phyloP scores from a whole-genome alignment of 2,888 invertebrate species.

The Dusona sp. region DNA sequence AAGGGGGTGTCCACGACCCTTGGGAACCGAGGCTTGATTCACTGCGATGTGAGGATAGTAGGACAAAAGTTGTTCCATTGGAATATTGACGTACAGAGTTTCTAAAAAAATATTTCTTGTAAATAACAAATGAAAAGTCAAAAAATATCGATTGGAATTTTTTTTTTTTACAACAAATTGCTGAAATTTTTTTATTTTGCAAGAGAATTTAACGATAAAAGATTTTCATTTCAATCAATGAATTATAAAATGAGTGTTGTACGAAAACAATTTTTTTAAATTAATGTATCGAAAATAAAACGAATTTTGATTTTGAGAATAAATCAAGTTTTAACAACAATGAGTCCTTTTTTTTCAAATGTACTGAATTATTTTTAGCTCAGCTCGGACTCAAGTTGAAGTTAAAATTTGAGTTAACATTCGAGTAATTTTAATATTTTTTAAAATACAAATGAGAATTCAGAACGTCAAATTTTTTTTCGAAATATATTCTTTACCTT shows the following conservation, averaged over 20 bases:
- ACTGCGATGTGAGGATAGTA: conserved; percentile 78
- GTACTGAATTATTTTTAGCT: background rate
- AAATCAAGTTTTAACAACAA: too few relatives aligned
- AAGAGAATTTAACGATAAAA: background rate
- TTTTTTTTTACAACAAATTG: background rate
- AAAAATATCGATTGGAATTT: background rate
- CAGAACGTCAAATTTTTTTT: background rate
- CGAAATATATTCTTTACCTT: conserved; percentile 69
- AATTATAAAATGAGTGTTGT: background rate
- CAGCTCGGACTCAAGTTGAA: background rate
- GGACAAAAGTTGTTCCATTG: conserved; percentile 78
- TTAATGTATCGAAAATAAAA: background rate
- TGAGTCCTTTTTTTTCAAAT: background rate
- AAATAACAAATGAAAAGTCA: background rate
- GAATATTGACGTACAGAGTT: conserved; percentile 78
- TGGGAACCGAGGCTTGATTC: conserved; percentile 63
- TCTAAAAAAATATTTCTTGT: conserved; percentile 70
- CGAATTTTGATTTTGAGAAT: too few relatives aligned
- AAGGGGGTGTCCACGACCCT: conserved; percentile 71
- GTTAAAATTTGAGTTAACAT: background rate
- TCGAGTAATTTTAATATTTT: background rate
- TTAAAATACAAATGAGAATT: background rate
- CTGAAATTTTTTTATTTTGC: background rate
- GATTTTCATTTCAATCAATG: background rate
- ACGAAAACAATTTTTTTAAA: background rate